These are phyloP conservation scores for Mus caroli DNA, from an alignment of 2,797 vertebrate species.

Conservation along the genomic window DNA sequence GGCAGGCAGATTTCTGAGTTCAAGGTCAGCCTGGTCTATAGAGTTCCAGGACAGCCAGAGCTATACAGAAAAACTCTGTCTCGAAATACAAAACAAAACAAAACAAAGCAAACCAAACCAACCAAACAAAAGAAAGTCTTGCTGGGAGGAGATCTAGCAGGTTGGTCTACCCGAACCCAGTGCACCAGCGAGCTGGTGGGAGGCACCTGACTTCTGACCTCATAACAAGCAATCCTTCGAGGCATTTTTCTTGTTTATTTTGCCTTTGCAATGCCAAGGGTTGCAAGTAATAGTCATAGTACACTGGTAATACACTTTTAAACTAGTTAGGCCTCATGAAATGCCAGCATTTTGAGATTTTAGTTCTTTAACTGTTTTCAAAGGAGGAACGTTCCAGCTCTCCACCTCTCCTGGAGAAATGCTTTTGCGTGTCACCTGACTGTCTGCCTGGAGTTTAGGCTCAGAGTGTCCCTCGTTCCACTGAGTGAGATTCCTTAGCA, in stretches of 20 bases:
- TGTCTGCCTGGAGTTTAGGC: neutral
- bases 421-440: neutral
- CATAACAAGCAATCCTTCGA: neutral
- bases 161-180: neutral
- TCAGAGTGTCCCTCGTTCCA: accelerated
- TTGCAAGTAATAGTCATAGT: neutral
- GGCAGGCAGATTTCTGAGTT: too few species aligned
- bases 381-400: neutral
- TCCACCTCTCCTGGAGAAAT: neutral
- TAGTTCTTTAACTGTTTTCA: neutral
- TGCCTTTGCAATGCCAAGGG: neutral
- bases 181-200: neutral
- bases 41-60: too few species aligned
- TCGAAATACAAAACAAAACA: too few species aligned
- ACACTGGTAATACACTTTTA: neutral
- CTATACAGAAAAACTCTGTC: too few species aligned
- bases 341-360: neutral
- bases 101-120: too few species aligned
- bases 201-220: neutral
- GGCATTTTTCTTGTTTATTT: neutral
- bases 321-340: neutral
- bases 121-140: neutral
- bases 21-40: too few species aligned
- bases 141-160: neutral
- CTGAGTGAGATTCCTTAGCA: too few species aligned